Evolutionary conservation across 2,113 vertebrate species (phyloP).

Genomic region (Apteryx owenii): DNA sequence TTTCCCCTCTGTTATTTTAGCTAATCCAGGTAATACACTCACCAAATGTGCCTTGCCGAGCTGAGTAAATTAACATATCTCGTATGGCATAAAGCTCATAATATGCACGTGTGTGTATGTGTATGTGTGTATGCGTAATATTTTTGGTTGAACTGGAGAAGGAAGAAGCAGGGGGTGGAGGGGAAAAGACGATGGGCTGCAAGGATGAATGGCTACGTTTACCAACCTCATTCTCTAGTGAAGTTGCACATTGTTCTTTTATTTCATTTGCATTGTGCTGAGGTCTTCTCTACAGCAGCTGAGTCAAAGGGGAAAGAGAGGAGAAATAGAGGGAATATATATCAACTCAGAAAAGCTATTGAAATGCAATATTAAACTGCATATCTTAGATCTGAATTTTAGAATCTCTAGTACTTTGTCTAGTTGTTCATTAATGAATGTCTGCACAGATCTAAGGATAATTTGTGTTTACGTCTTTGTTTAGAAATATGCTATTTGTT

Average conservation of each 20-base stretch:
- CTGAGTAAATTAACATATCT: constrained; percentile 40
- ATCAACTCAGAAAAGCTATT: neutral
- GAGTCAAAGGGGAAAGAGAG: constrained; percentile 4
- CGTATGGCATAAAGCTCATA: neutral
- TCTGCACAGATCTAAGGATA: neutral
- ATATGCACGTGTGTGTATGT: neutral
- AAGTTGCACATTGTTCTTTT: constrained; percentile 28
- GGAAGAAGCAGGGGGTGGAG: neutral
- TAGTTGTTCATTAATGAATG: neutral
- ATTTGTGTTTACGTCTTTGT: constrained; percentile 2
- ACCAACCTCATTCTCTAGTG: neutral
- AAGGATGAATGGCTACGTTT: neutral
- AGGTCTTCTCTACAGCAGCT: neutral
- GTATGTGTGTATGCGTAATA: neutral
- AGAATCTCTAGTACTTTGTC: neutral
- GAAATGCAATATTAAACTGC: neutral
- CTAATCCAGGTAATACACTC: constrained; percentile 42
- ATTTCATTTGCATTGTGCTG: neutral
- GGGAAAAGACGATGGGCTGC: neutral
- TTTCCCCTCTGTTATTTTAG: constrained; percentile 67
- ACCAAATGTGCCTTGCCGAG: constrained; percentile 34
- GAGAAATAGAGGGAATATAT: neutral
- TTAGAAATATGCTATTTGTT: neutral
- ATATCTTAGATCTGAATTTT: neutral
- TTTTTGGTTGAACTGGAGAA: constrained; percentile 4